phyloP scores from a whole-genome alignment of 2,797 vertebrate species.

The Oreochromis mossambicus region DNA sequence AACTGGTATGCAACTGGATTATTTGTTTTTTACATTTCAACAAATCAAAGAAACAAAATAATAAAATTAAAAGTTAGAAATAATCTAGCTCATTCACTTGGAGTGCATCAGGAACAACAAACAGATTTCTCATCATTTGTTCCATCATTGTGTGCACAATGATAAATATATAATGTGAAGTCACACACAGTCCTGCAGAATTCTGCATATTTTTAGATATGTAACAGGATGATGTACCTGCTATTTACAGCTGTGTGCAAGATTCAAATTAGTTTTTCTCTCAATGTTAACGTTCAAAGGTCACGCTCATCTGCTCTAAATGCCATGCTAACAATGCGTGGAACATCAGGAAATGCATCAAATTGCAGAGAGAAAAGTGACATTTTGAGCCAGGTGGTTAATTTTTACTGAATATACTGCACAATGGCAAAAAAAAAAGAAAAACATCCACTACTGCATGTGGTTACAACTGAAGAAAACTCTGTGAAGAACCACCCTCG shows the following conservation, averaged over 20 bases:
- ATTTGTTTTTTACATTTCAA: background rate
- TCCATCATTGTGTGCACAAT: background rate
- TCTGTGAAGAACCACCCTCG: background rate
- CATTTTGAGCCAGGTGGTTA: conserved; percentile 36
- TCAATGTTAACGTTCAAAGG: conserved; percentile 48
- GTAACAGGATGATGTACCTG: background rate
- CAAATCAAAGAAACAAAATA: background rate
- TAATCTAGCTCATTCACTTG: fast-evolving
- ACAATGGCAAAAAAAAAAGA: background rate
- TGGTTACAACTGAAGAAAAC: background rate
- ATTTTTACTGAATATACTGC: background rate
- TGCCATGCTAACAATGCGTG: conserved; percentile 31
- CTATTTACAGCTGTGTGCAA: conserved; percentile 45
- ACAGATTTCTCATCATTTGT: background rate
- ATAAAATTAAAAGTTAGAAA: background rate
- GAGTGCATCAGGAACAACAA: background rate
- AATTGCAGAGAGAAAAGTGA: conserved; percentile 42
- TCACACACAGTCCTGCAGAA: background rate
- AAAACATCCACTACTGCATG: background rate
- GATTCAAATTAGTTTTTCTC: conserved; percentile 49
- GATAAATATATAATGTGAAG: background rate
- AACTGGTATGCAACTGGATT: background rate
- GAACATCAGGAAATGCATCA: conserved; percentile 55
- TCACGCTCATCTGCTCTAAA: conserved; percentile 51
- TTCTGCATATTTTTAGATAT: conserved; percentile 13